These are phyloP conservation scores for Olivierus martensii DNA, from an alignment of 1,140 invertebrate genomes.

Conservation along the genomic window DNA sequence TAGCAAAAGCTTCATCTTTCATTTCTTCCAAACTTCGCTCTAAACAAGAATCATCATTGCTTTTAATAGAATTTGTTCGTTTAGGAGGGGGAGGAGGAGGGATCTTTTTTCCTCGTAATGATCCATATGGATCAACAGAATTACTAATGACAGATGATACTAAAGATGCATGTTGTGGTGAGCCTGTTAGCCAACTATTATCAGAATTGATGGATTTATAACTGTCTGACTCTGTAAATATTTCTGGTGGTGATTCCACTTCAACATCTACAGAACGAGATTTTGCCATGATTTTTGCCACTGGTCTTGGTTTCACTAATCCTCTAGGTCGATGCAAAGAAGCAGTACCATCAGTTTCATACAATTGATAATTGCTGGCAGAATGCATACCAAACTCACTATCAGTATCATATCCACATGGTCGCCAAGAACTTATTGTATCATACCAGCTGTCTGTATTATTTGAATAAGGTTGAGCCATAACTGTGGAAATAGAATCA, in stretches of 20 bases:
- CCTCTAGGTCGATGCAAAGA: slow-evolving; percentile 64
- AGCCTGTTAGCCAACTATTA: not conserved
- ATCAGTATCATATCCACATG: slow-evolving; percentile 53
- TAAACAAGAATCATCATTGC: not conserved
- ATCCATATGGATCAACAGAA: slow-evolving; percentile 20
- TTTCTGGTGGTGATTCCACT: too few relatives aligned
- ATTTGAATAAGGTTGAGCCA: slow-evolving; percentile 13
- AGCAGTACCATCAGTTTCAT: slow-evolving; percentile 44
- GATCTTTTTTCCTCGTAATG: slow-evolving; percentile 38
- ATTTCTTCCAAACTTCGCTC: slow-evolving; percentile 14
- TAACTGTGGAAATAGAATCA: slow-evolving; percentile 16
- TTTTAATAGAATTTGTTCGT: slow-evolving; percentile 39
- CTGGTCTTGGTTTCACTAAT: slow-evolving; percentile 59
- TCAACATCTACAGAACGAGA: slow-evolving; percentile 5
- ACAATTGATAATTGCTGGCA: slow-evolving; percentile 6
- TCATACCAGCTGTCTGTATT: slow-evolving; percentile 15
- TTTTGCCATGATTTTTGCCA: slow-evolving; percentile 52
- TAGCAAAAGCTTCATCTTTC: slow-evolving; percentile 31
- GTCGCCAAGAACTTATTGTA: slow-evolving; percentile 41
- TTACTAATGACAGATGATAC: not conserved
- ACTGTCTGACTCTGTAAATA: not conserved
- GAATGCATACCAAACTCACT: slow-evolving; percentile 16
- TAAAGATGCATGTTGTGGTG: not conserved
- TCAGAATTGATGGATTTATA: not conserved
- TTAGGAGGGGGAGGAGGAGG: slow-evolving; percentile 75